phyloP scores from a whole-genome alignment of 2,113 vertebrate genomes.

The Sinocyclocheilus anophthalmus region DNA sequence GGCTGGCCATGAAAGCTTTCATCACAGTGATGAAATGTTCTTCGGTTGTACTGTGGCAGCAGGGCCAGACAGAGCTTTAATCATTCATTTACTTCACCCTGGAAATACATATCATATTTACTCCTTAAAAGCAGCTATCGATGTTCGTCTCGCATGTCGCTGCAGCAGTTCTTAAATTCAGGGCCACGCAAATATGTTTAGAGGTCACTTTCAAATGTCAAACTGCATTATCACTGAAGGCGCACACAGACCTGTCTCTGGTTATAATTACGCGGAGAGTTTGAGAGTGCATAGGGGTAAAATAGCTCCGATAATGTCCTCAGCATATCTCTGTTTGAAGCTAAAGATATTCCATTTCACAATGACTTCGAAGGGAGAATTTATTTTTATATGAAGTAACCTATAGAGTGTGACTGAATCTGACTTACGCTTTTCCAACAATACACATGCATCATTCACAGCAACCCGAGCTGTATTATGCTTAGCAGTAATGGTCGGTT shows the following conservation, averaged over 20 bases:
- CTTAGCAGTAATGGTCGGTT: not conserved
- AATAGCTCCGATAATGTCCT: slow-evolving; percentile 12
- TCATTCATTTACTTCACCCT: slow-evolving; percentile 52
- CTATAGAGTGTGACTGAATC: not conserved
- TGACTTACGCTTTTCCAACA: not conserved
- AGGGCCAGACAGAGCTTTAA: slow-evolving; percentile 46
- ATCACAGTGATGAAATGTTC: slow-evolving; percentile 52
- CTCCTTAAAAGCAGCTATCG: slow-evolving; percentile 52
- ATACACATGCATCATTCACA: not conserved
- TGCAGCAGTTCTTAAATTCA: slow-evolving; percentile 26
- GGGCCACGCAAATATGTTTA: slow-evolving; percentile 42
- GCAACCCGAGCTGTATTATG: not conserved
- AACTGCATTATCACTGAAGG: slow-evolving; percentile 39
- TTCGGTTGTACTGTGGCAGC: slow-evolving; percentile 41
- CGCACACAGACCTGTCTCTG: slow-evolving; percentile 36
- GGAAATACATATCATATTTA: slow-evolving; percentile 58
- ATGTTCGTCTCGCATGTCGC: slow-evolving; percentile 54
- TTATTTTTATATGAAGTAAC: not conserved
- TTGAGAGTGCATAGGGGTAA: not conserved
- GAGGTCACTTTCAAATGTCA: slow-evolving; percentile 57
- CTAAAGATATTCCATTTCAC: slow-evolving; percentile 16
- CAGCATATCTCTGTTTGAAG: not conserved
- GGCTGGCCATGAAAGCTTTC: slow-evolving; percentile 45
- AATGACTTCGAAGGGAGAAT: not conserved
- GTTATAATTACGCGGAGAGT: slow-evolving; percentile 45